Evolutionary conservation across 2,888 invertebrate species (phyloP), one percentile per base, ranked within the genome.

Genomic region (Euclidia mi): DNA sequence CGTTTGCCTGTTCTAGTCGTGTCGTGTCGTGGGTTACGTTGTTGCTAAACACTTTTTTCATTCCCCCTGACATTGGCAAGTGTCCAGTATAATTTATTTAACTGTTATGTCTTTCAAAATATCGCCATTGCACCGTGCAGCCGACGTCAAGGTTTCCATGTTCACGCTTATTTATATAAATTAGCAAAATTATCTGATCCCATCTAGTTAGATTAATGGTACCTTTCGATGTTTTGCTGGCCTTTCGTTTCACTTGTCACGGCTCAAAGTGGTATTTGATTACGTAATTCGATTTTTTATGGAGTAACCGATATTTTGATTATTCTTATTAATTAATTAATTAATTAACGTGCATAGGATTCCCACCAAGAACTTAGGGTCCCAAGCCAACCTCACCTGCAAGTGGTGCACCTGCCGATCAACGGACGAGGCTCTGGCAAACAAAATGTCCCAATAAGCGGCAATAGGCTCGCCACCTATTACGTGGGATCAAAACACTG

Each of bases 41-140:
- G 67, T 69, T 58, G 50, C 51, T 69, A 64, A 74, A 69, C 65
- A 64, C 28, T 62, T 75, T 72, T 74, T 71, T 66, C 56, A 47
- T 65, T 61, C 55, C 65, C 65, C 62, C 73, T 77, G 76, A 65
- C 76, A 70, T 82, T 92, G 91, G 91, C 90, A 58, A 34, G 15
- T 37, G 47, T 85, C 90, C 91, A 92, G 84, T 76, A 80, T 85
- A 86, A 89, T 91, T 89, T 89, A 88, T 90, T 82, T 72, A 81
- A 81, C 83, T 74, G 86, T 87, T 85, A 86, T 81, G 79, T 87
- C 83, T 88, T 89, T 87, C 82, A 85, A 83, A 87, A 87, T 84
- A 85, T 85, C 79, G 67, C 79, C 52, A 80, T 74, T 87, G 87
- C 88, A 88, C 67, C 78, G 72, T 87, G 85, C 86, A 86, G 73